Evolutionary conservation across 2,888 invertebrate species (phyloP).

Genomic region (Metacarcinus magister): DNA sequence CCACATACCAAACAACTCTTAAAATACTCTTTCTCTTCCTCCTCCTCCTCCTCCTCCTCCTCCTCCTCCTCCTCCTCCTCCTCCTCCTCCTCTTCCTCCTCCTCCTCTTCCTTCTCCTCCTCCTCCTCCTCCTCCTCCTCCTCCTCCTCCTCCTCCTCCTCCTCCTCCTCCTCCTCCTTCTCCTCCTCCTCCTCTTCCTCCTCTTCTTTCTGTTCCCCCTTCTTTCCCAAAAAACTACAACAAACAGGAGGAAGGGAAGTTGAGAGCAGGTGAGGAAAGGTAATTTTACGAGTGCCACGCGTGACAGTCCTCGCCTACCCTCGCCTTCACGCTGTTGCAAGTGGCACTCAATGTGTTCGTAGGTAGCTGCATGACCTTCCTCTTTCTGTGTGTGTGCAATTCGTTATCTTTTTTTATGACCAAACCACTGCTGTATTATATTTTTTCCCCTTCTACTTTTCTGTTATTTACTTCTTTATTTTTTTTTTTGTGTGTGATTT

Average conservation of each 20-base stretch:
- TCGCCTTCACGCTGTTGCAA: no score
- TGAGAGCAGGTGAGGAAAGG: no score
- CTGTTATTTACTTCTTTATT: no score
- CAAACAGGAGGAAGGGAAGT: no score
- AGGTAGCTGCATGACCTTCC: no score
- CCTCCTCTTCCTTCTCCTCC: neutral
- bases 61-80: neutral
- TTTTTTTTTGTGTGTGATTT: no score
- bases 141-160: neutral
- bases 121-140: neutral
- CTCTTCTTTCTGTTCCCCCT: neutral
- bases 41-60: neutral
- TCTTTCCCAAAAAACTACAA: neutral
- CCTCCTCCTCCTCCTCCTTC: neutral
- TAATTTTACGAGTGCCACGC: no score
- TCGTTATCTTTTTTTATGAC: neutral
- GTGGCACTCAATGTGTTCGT: no score
- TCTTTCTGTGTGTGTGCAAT: neutral
- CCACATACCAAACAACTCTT: no score
- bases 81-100: neutral
- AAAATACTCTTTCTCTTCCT: neutral
- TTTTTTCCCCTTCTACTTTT: no score
- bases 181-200: neutral
- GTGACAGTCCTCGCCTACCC: no score
- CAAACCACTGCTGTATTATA: neutral